Conservation (phyloP, 2,113 vertebrate genomes). For the Spea bombifrons region DNA sequence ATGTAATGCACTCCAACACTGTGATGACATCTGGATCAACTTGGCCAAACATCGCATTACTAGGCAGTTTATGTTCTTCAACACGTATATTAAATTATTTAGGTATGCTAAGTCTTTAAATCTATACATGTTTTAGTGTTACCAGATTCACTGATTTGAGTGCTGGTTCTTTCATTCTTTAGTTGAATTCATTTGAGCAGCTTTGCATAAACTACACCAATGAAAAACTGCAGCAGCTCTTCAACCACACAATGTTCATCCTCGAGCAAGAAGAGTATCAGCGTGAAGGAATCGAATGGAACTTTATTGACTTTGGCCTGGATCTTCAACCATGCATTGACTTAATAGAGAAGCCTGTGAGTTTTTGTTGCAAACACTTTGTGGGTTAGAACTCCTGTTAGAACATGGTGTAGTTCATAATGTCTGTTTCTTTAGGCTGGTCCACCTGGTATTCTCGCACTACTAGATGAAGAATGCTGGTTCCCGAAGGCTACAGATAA, state of each 20-base stretch:
- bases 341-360: slow-evolving; percentile 92
- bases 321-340: slow-evolving; percentile 90
- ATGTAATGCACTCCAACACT: too few relatives aligned
- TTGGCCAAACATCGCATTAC: too few relatives aligned
- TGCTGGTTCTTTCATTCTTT: slow-evolving; percentile 22
- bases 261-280: slow-evolving; percentile 90
- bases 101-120: too few relatives aligned
- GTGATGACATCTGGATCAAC: too few relatives aligned
- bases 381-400: neutral
- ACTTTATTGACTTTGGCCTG: slow-evolving; percentile 88
- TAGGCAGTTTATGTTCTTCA: too few relatives aligned
- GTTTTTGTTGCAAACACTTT: slow-evolving; percentile 27
- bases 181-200: slow-evolving; percentile 95
- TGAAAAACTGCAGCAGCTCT: slow-evolving; percentile 86
- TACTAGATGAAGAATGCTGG: slow-evolving; percentile 98
- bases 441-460: slow-evolving; percentile 90
- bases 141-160: too few relatives aligned
- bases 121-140: too few relatives aligned
- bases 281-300: slow-evolving; percentile 90
- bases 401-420: neutral
- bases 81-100: too few relatives aligned
- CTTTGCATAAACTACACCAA: slow-evolving; percentile 89
- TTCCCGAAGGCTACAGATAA: slow-evolving; percentile 98
- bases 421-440: slow-evolving; percentile 71
- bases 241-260: slow-evolving; percentile 93